Evolutionary conservation across 2,797 vertebrate genomes (phyloP), one percentile per base, ranked within the genome.

Genomic region (Carduelis carduelis): DNA sequence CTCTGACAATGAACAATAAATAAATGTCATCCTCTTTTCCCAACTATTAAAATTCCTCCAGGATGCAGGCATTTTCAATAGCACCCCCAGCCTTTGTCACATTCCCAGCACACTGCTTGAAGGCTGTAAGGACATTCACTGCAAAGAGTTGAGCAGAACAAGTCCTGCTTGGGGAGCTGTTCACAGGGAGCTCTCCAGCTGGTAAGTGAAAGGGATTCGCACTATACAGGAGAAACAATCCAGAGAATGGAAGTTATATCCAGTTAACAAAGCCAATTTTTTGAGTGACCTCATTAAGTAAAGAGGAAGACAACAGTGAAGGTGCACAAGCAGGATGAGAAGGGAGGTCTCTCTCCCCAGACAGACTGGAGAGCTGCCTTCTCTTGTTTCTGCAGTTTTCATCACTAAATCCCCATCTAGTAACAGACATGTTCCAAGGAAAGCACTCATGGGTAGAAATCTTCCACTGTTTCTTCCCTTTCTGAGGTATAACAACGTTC

Each of bases 161-260:
- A 34, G 12, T 55, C 18, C 34, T 50, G 16, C 32, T 12, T 5
- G 22, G 39, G 39, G n/a, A 79, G 22, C 17, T 53, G 32, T 14
- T 83, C 53, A 43, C 0, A 2, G 16, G 30, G 18, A 69, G 41
- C 18, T 57, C 22, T 66, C n/a, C 15, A n/a, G 39, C 49, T 2
- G 2, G 26, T 2, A 50, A 53, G 28, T 43, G 78, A 56, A 56
- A 70, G 30, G 5, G 6, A 53, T 70, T 60, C n/a, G 0, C 43
- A 47, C n/a, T 14, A 22, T 0, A 0, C 8, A 44, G 26, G 12
- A 5, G 4, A 86, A 90, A 85, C 0, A 0, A 55, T 18, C 2
- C 47, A 63, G 35, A 8, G 2, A 92, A 82, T 15, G 8, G 23
- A 83, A 68, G 15, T 55, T 64, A 43, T 14, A 61, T 9, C 35